A percentile compares a stretch with the other conserved stretches of the same genome.
phyloP scores from a whole-genome alignment of 2,797 vertebrate genomes.

The Gouania willdenowi region DNA sequence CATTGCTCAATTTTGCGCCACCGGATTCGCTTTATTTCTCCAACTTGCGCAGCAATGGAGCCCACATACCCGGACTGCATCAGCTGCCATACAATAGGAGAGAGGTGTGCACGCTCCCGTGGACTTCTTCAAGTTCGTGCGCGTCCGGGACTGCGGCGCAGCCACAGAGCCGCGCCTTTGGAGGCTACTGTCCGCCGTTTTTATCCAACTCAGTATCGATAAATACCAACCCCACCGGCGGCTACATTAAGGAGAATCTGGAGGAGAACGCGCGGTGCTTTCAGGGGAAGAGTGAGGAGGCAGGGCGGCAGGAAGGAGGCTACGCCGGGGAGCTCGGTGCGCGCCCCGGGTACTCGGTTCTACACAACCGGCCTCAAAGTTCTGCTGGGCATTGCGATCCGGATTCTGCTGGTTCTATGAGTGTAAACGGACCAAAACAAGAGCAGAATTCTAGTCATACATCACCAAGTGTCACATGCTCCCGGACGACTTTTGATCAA shows the following conservation, averaged over 20 bases:
- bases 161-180: conserved; percentile 80
- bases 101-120: conserved; percentile 84
- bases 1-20: conserved; percentile 86
- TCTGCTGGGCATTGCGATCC: conserved; percentile 72
- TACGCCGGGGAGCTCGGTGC: conserved; percentile 74
- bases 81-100: conserved; percentile 82
- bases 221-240: conserved; percentile 62
- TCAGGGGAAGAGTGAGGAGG: conserved; percentile 75
- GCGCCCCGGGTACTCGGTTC: conserved; percentile 74
- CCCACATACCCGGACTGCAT: conserved; percentile 83
- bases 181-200: conserved; percentile 83
- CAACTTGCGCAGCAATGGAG: conserved; percentile 87
- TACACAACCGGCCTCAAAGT: conserved; percentile 73
- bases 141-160: conserved; percentile 69
- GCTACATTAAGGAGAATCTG: conserved; percentile 75
- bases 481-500: conserved; percentile 82
- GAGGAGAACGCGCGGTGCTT: conserved; percentile 80
- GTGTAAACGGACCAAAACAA: conserved; percentile 76
- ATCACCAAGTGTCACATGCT: conserved; percentile 75
- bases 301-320: conserved; percentile 68
- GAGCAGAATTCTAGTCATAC: conserved; percentile 72
- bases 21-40: conserved; percentile 90
- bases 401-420: conserved; percentile 66
- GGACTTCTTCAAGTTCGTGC: conserved; percentile 86
- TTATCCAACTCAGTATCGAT: conserved; percentile 75